Conservation (phyloP, 1,140 invertebrate species). For the Hermatobates lingyangjiaoensis region DNA sequence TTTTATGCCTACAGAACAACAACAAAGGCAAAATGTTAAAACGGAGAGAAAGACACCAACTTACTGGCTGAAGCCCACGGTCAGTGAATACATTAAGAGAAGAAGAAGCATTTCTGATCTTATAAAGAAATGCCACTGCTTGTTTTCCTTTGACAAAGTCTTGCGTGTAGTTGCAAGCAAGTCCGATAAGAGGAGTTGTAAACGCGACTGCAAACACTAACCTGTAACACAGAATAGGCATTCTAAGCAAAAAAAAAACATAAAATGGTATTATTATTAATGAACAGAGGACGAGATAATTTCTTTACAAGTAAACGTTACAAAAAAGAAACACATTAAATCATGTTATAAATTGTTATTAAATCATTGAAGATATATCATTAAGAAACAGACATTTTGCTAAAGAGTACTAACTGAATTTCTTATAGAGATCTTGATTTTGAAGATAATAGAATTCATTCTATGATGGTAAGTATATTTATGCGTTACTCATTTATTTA, state of each 20-base stretch:
- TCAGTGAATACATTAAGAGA: conserved; percentile 26
- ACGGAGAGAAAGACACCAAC: conserved; percentile 22
- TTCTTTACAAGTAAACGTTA: neutral
- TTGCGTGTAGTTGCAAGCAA: conserved; percentile 30
- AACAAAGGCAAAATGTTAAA: too few species aligned
- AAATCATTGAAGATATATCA: too few species aligned
- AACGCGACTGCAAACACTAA: conserved; percentile 28
- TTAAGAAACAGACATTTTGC: too few species aligned
- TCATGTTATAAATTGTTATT: too few species aligned
- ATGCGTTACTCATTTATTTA: too few species aligned
- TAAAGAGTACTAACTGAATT: too few species aligned
- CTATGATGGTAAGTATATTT: too few species aligned
- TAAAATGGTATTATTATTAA: neutral
- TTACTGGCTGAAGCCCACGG: conserved; percentile 23
- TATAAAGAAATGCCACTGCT: conserved; percentile 30
- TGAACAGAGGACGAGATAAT: neutral
- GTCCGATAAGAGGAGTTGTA: conserved; percentile 27
- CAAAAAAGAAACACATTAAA: neutral
- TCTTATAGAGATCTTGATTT: too few species aligned
- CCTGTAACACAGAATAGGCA: too few species aligned
- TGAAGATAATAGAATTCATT: too few species aligned
- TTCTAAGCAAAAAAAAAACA: neutral
- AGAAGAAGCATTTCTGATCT: conserved; percentile 29
- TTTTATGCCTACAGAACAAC: too few species aligned
- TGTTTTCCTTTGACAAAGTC: conserved; percentile 39